phyloP scores from a whole-genome alignment of 2,113 vertebrate genomes.

The Myotis lucifugus region DNA sequence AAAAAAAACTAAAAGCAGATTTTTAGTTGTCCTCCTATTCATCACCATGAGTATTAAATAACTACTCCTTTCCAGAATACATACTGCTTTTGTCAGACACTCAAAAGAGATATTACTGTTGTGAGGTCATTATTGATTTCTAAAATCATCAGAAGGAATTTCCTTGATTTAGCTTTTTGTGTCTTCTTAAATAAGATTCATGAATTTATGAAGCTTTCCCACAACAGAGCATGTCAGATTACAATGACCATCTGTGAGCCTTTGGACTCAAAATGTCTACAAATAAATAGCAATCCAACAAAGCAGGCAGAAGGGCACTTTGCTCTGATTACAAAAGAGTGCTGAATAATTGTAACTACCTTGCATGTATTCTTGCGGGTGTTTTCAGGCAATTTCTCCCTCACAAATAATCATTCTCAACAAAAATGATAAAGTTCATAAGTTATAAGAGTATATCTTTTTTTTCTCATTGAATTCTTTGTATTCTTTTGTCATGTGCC shows the following conservation, averaged over 20 bases:
- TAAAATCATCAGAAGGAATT: conserved; percentile 4
- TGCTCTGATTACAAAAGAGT: background rate
- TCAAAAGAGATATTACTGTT: background rate
- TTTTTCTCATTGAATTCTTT: background rate
- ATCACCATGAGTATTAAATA: conserved; percentile 22
- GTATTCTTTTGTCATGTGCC: background rate
- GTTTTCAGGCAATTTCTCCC: conserved; percentile 21
- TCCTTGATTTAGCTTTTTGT: conserved; percentile 12
- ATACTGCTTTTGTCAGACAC: background rate
- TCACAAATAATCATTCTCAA: conserved; percentile 18
- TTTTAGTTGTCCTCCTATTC: background rate
- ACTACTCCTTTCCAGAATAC: conserved; percentile 26
- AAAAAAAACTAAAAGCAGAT: background rate
- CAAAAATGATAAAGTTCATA: conserved; percentile 34
- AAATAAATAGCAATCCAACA: background rate
- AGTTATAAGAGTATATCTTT: background rate
- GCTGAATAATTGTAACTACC: conserved; percentile 42
- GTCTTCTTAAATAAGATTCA: conserved; percentile 45
- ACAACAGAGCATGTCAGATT: background rate
- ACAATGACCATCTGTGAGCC: conserved; percentile 1
- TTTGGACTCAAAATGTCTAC: background rate
- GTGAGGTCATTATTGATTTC: conserved; percentile 22
- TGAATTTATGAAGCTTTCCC: conserved; percentile 46
- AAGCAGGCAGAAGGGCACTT: background rate
- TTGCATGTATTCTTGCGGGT: background rate